These are phyloP conservation scores for Synergus umbraculus DNA, from an alignment of 2,888 invertebrate genomes.

Conservation along the genomic window DNA sequence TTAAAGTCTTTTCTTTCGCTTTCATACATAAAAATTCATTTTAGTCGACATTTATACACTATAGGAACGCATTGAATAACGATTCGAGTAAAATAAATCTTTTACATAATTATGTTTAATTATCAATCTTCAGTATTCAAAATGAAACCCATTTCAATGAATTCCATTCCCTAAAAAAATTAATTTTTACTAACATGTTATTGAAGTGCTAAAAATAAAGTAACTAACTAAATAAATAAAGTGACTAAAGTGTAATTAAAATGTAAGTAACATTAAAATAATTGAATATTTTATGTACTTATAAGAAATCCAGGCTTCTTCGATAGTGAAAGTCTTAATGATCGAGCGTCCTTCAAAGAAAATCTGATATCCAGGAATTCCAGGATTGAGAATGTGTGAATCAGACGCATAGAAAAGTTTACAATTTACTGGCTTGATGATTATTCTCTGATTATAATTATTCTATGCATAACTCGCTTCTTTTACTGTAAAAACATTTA, in stretches of 20 bases:
- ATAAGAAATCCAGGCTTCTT: not conserved
- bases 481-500: no score
- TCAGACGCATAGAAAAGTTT: not conserved
- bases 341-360: not conserved
- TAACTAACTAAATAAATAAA: no score
- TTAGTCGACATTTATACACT: not conserved
- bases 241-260: no score
- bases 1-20: not conserved
- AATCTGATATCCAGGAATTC: not conserved
- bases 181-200: not conserved
- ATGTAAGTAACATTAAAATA: no score
- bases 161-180: not conserved
- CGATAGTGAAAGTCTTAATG: conserved; percentile 5
- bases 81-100: not conserved
- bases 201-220: no score
- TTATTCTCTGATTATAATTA: no score
- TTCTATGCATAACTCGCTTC: no score
- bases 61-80: not conserved
- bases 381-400: not conserved
- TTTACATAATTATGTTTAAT: not conserved
- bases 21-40: not conserved
- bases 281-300: not conserved
- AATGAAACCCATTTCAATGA: not conserved
- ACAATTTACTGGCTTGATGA: not conserved
- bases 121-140: not conserved